phyloP scores from a whole-genome alignment of 2,797 vertebrate species.

The Chaunax sp. region DNA sequence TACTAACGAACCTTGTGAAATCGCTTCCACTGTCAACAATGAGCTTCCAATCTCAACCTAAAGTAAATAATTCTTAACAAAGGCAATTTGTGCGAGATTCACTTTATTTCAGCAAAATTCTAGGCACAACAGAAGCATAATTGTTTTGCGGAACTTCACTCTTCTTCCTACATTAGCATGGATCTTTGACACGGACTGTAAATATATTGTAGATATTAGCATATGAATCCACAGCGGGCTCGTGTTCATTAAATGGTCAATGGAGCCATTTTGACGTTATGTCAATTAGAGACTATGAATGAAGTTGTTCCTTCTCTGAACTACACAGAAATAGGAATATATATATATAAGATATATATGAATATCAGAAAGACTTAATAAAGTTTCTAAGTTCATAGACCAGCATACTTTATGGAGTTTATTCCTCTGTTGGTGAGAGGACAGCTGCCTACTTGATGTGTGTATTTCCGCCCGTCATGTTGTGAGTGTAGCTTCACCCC shows the following conservation, averaged over 20 bases:
- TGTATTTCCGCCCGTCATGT: neutral
- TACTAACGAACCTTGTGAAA: neutral
- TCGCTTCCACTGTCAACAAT: neutral
- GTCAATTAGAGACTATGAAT: constrained; percentile 30
- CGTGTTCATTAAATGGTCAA: constrained; percentile 24
- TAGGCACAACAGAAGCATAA: neutral
- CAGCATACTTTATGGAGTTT: too few species aligned
- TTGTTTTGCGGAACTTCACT: neutral
- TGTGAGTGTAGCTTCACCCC: constrained; percentile 26
- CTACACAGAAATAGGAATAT: too few species aligned
- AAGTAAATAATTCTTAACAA: too few species aligned
- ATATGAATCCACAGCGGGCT: constrained; percentile 28
- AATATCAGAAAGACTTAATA: too few species aligned
- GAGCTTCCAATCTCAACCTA: too few species aligned
- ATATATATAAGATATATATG: too few species aligned
- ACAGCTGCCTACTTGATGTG: neutral
- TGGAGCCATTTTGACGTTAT: constrained; percentile 11
- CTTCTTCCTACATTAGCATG: neutral
- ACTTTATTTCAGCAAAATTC: neutral
- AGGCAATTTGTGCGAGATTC: too few species aligned
- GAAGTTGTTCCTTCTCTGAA: neutral
- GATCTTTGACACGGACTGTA: constrained; percentile 22
- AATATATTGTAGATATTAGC: constrained; percentile 35
- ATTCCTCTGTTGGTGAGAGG: too few species aligned
- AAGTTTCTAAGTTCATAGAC: too few species aligned